Percentiles rank a stretch among this genome's conserved stretches.
phyloP scores from a whole-genome alignment of 1,140 invertebrate species.

The Leptonema lineaticorne region DNA sequence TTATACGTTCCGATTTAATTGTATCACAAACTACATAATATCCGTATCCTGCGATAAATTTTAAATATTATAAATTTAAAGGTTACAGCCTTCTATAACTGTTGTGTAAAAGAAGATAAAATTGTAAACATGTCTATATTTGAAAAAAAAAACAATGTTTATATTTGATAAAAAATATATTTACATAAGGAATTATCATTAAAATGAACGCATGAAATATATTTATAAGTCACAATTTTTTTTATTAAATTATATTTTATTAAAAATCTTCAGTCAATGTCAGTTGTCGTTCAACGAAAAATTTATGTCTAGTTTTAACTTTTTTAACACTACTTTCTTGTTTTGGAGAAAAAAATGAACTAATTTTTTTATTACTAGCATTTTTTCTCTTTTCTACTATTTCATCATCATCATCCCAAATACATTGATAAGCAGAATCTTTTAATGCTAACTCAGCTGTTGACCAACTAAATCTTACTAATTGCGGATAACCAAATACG shows the following conservation, averaged over 20 bases:
- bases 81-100: too few relatives aligned
- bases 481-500: constrained; percentile 92
- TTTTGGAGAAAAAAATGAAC: constrained; percentile 58
- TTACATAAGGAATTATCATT: too few relatives aligned
- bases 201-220: too few relatives aligned
- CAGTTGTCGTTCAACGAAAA: constrained; percentile 60
- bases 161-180: too few relatives aligned
- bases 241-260: constrained; percentile 34
- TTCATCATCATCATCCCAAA: constrained; percentile 64
- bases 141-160: too few relatives aligned
- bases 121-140: too few relatives aligned
- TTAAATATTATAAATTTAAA: too few relatives aligned
- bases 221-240: too few relatives aligned
- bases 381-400: constrained; percentile 55
- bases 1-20: too few relatives aligned
- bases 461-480: constrained; percentile 98
- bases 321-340: constrained; percentile 47
- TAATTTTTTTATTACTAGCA: constrained; percentile 55
- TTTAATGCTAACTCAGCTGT: constrained; percentile 84
- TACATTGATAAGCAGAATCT: constrained; percentile 64
- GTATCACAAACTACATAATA: too few relatives aligned
- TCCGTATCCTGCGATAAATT: too few relatives aligned
- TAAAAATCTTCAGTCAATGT: constrained; percentile 50
- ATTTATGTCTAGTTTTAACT: constrained; percentile 57
- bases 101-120: too few relatives aligned